A percentile compares a stretch with the other conserved stretches of the same genome.
These are phyloP conservation scores for Phymatocera aterrima DNA, from an alignment of 2,888 invertebrate species.

Conservation along the genomic window DNA sequence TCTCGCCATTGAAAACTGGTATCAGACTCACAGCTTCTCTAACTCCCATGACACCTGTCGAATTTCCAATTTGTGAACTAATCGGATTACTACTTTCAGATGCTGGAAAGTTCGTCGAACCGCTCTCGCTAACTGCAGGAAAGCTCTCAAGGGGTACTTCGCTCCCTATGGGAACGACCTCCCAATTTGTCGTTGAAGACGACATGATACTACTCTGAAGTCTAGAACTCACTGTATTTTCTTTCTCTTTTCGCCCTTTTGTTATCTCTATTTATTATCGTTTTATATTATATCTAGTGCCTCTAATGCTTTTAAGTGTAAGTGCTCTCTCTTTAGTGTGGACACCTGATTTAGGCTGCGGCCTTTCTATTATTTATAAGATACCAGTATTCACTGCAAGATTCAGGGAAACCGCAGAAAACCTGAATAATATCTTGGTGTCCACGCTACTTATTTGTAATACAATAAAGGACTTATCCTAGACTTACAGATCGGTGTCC, in stretches of 20 bases:
- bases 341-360: not conserved
- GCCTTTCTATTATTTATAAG: not conserved
- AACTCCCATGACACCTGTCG: not conserved
- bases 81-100: not conserved
- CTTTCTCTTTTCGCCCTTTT: too few relatives aligned
- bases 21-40: not conserved
- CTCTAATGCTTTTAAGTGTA: not conserved
- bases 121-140: not conserved
- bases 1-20: not conserved
- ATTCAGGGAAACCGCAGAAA: constrained; percentile 32
- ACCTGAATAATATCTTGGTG: constrained; percentile 23
- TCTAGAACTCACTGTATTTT: too few relatives aligned
- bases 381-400: constrained; percentile 10
- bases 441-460: not conserved
- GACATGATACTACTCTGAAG: not conserved
- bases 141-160: not conserved
- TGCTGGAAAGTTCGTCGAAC: not conserved
- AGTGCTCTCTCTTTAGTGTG: not conserved
- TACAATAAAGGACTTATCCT: constrained; percentile 1
- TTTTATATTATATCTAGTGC: not conserved
- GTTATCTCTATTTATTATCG: not conserved
- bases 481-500: not conserved
- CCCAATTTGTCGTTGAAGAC: not conserved
- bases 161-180: not conserved
- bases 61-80: not conserved